Conservation (phyloP, 1,140 invertebrate genomes). For the Heliconius congener region DNA sequence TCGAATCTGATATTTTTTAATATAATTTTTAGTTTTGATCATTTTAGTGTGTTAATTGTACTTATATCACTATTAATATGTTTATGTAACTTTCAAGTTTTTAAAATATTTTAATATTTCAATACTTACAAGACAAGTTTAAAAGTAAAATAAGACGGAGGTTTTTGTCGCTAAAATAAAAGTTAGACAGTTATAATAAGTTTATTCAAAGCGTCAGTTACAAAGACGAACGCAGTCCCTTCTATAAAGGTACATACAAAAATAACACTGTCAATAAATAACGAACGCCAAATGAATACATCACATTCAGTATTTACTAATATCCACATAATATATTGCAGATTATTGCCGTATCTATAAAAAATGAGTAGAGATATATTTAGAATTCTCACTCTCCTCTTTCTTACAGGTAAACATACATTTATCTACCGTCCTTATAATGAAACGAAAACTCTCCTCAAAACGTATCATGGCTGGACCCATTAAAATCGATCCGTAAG, state of each 20-base stretch:
- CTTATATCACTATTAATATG: background rate
- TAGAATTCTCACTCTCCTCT: background rate
- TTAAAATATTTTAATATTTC: too few species aligned
- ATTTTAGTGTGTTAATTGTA: background rate
- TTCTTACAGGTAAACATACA: slow-evolving; percentile 13
- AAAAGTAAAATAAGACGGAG: too few species aligned
- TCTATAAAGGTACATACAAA: slow-evolving; percentile 54
- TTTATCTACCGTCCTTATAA: slow-evolving; percentile 11
- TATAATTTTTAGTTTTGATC: background rate
- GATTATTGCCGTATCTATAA: background rate
- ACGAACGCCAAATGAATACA: slow-evolving; percentile 37
- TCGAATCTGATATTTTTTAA: too few species aligned
- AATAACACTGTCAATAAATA: slow-evolving; percentile 46
- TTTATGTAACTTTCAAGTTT: background rate
- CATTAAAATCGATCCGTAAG: background rate
- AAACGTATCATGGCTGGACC: slow-evolving; percentile 7
- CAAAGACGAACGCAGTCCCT: slow-evolving; percentile 52
- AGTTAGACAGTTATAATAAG: slow-evolving; percentile 53
- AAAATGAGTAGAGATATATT: background rate
- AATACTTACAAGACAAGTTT: too few species aligned
- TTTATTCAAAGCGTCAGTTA: slow-evolving; percentile 71
- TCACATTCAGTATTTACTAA: slow-evolving; percentile 33
- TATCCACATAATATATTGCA: slow-evolving; percentile 4
- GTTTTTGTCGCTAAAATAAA: slow-evolving; percentile 22
- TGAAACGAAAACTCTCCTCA: background rate